Conservation (phyloP, 2,797 vertebrate species). For the Columba guinea region DNA sequence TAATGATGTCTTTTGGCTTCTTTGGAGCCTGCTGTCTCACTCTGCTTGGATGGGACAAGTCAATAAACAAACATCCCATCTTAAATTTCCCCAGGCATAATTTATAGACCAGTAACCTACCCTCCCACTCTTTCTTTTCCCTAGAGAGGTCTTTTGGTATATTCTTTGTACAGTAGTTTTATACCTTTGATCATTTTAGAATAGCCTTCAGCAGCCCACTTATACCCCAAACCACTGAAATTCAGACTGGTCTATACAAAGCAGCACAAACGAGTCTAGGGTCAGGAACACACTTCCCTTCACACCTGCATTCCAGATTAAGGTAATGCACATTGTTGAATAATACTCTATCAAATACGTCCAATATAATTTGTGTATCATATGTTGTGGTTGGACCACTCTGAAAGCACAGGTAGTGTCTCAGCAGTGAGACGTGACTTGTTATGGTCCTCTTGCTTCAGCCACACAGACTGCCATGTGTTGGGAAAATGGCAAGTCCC, state of each 20-base stretch:
- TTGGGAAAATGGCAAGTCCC: not conserved
- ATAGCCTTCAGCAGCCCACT: not conserved
- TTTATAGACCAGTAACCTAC: not conserved
- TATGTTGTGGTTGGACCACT: not conserved
- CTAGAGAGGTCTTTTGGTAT: not conserved
- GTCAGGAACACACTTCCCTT: not conserved
- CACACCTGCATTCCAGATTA: not conserved
- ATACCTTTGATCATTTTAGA: not conserved
- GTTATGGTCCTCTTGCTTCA: not conserved
- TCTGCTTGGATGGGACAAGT: not conserved
- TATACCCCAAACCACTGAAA: not conserved
- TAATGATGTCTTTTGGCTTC: not conserved
- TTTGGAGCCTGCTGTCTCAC: not conserved
- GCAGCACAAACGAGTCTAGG: conserved; percentile 12
- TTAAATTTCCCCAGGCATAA: not conserved
- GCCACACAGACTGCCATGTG: not conserved
- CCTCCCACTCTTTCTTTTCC: not conserved
- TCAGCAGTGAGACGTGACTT: not conserved
- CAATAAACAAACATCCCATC: not conserved
- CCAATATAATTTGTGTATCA: not conserved
- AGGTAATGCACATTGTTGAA: conserved; percentile 12
- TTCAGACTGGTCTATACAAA: not conserved
- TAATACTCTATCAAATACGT: conserved; percentile 11
- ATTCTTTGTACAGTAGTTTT: not conserved
- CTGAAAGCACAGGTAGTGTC: not conserved